These are phyloP conservation scores for Nyctibius grandis DNA, from an alignment of 2,797 vertebrate species.

Conservation along the genomic window DNA sequence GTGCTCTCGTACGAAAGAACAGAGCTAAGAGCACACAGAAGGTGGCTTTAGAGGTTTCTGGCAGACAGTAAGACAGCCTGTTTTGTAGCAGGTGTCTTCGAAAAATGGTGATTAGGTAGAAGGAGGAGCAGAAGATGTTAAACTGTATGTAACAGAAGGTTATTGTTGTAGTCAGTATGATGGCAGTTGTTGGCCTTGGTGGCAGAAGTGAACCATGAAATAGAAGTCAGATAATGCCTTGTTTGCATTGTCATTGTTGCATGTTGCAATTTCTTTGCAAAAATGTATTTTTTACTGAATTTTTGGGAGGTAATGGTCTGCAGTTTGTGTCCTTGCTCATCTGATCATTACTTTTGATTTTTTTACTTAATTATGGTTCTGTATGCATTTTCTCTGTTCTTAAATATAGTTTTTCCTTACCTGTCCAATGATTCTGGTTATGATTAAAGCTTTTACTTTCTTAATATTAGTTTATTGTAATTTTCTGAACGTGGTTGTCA, in stretches of 20 bases:
- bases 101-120: background rate
- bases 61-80: background rate
- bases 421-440: background rate
- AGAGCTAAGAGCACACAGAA: background rate
- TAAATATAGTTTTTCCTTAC: background rate
- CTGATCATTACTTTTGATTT: background rate
- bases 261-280: background rate
- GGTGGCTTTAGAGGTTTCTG: background rate
- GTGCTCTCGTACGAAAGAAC: accelerated
- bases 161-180: background rate
- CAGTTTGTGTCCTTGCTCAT: background rate
- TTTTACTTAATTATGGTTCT: background rate
- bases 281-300: background rate
- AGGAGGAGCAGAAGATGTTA: background rate
- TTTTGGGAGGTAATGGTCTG: background rate
- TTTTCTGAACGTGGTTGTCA: background rate
- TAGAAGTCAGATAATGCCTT: background rate
- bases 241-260: background rate
- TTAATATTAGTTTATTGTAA: background rate
- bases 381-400: background rate
- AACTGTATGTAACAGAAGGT: background rate
- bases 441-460: background rate
- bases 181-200: background rate
- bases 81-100: background rate
- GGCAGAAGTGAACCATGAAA: background rate